phyloP scores from a whole-genome alignment of 2,888 invertebrate species.

The Scaptomyza parva region DNA sequence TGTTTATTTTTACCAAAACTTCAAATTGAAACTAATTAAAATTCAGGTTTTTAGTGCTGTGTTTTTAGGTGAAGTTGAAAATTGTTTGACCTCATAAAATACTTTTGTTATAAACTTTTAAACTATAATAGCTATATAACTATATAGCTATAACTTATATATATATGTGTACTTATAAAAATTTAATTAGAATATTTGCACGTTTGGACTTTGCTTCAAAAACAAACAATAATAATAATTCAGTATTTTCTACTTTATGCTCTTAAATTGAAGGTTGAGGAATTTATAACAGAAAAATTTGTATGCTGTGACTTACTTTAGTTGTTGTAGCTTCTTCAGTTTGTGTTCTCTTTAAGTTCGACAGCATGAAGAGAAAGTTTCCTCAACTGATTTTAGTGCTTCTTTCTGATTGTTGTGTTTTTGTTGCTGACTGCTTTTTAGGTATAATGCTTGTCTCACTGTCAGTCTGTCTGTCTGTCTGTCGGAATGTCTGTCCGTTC shows the following conservation, averaged over 20 bases:
- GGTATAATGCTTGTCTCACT: constrained; percentile 38
- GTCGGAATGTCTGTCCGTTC: constrained; percentile 25
- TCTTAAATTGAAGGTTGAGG: background rate
- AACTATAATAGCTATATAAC: background rate
- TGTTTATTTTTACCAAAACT: too few relatives aligned
- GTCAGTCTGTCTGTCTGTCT: constrained; percentile 24
- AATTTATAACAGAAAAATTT: background rate
- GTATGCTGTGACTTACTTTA: constrained; percentile 16
- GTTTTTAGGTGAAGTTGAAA: too few relatives aligned
- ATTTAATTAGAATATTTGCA: background rate
- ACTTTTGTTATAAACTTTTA: background rate
- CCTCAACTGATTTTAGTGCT: constrained; percentile 57
- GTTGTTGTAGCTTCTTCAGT: constrained; percentile 22
- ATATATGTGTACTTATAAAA: background rate
- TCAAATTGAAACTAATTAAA: background rate
- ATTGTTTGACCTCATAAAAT: background rate
- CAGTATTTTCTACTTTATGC: background rate
- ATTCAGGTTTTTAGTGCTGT: background rate
- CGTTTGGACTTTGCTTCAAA: background rate
- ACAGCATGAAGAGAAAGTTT: constrained; percentile 69
- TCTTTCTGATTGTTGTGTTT: constrained; percentile 35
- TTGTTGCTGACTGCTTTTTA: constrained; percentile 28
- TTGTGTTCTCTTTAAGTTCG: constrained; percentile 64
- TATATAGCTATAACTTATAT: background rate
- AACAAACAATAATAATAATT: background rate